Conservation (phyloP, 2,113 vertebrate species). For the Archocentrus centrarchus region DNA sequence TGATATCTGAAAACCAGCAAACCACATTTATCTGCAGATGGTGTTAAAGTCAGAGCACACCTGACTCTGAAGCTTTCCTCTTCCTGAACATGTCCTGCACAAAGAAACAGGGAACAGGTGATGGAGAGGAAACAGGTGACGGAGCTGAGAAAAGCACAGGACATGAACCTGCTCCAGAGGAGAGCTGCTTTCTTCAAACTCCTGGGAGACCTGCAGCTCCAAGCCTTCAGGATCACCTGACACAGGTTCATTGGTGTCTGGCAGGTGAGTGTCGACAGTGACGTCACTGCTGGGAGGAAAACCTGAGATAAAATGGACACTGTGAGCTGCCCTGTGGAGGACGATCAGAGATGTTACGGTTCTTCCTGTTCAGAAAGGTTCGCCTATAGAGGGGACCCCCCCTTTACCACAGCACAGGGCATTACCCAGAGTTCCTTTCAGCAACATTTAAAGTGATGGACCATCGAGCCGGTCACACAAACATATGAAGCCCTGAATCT, state of each 20-base stretch:
- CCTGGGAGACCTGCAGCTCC: background rate
- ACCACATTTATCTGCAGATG: background rate
- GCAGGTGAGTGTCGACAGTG: background rate
- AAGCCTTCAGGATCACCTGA: constrained; percentile 17
- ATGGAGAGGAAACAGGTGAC: background rate
- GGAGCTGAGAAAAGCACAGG: background rate
- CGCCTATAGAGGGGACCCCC: no score
- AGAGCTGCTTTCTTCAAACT: background rate
- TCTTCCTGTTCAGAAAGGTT: background rate
- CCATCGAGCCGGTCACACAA: background rate
- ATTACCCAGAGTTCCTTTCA: background rate
- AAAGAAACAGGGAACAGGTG: background rate
- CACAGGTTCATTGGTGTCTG: accelerated
- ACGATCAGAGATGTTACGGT: background rate
- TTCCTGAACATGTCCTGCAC: constrained; percentile 42
- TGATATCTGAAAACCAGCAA: background rate
- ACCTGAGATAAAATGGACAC: background rate
- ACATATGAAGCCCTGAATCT: background rate
- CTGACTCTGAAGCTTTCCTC: constrained; percentile 45
- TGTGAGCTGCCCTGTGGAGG: background rate
- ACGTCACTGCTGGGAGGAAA: background rate
- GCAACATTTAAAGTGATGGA: background rate
- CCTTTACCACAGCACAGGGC: background rate
- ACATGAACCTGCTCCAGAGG: background rate
- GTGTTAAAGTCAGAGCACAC: constrained; percentile 18